Base-by-base conservation (phyloP, 1,140 invertebrate genomes). In the Antheraea mylitta region DNA sequence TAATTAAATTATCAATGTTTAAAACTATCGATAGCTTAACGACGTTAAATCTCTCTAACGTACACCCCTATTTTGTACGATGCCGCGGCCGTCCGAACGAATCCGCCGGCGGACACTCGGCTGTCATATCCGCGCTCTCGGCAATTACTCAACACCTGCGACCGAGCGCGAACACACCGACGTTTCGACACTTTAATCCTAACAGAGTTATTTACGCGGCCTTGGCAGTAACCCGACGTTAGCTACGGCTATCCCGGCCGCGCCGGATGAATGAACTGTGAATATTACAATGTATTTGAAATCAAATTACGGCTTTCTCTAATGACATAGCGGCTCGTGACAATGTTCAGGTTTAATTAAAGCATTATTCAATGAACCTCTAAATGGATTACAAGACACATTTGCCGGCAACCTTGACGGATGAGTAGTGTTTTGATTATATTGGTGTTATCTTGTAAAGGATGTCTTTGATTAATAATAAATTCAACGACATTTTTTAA, bases 121-220 rank as follows among this genome's bases (percentile, higher is more conserved):
- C 70, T 72, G 70, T 68, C 70, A 68, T 61, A 66, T 62, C 70
- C 13, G 42, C 36, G 70, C 58, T 38, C 22, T 8, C 42, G 63
- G 58, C 66, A 72, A 72, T 72, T 60, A 67, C 66, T 71, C 70
- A 71, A 37, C 70, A 68, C 70, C 62, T 65, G 70, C 66, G 38
- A 64, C 61, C 38, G 42, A 42, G 18, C 62, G 11, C 22, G 36
- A 48, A 65, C 45, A 65, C 64, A 48, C 42, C 64, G 64, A 38
- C 48, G 45, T 76, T 73, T 73, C 74, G 71, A 75, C 73, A 76
- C 74, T 76, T 76, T 76, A 70, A 76, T 76, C 71, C 71, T 53
- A 37, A 42, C 63, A 58, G 63, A 76, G 37, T 71, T 74, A 70
- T 73, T 73, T 71, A 72, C 68, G 13, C 64, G 64, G 64, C 64